These are phyloP conservation scores for Holothuria scabra DNA, from an alignment of 53 echinoderm and acorn worm genomes.

Conservation along the genomic window DNA sequence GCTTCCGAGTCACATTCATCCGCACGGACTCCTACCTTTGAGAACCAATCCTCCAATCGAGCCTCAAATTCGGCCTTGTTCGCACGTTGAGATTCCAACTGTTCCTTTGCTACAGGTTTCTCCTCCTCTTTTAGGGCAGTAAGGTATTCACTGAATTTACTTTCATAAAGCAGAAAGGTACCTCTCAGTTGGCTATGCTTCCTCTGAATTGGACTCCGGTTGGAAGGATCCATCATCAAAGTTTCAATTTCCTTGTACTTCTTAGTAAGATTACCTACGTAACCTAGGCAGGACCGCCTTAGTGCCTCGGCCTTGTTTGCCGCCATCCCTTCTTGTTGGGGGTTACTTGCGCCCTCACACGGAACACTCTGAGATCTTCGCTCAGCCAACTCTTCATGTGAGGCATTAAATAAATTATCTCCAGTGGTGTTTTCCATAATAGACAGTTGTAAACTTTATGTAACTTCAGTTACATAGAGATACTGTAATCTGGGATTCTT, in stretches of 20 bases:
- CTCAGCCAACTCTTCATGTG: slow-evolving; percentile 26
- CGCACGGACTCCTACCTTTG: too few relatives aligned
- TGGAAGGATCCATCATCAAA: neutral
- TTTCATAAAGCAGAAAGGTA: too few relatives aligned
- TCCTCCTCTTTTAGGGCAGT: neutral
- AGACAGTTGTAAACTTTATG: slow-evolving; percentile 38
- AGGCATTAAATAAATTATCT: neutral
- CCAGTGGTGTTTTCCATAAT: neutral
- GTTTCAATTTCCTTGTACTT: slow-evolving; percentile 24
- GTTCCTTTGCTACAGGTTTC: neutral
- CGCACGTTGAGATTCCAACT: neutral
- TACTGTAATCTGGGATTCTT: too few relatives aligned
- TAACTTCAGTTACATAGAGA: slow-evolving; percentile 28
- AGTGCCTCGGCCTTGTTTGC: neutral
- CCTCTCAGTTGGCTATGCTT: slow-evolving; percentile 2
- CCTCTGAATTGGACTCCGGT: neutral
- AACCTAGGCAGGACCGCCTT: slow-evolving; percentile 10
- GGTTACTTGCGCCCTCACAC: neutral
- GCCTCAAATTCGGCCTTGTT: slow-evolving; percentile 14
- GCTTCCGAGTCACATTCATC: neutral
- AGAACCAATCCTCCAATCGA: neutral
- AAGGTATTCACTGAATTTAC: too few relatives aligned
- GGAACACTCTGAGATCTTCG: slow-evolving; percentile 29
- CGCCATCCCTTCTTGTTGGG: neutral
- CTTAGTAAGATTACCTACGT: neutral